Base-by-base conservation (phyloP, 1,140 invertebrate genomes). In the Venustaconcha ellipsiformis region DNA sequence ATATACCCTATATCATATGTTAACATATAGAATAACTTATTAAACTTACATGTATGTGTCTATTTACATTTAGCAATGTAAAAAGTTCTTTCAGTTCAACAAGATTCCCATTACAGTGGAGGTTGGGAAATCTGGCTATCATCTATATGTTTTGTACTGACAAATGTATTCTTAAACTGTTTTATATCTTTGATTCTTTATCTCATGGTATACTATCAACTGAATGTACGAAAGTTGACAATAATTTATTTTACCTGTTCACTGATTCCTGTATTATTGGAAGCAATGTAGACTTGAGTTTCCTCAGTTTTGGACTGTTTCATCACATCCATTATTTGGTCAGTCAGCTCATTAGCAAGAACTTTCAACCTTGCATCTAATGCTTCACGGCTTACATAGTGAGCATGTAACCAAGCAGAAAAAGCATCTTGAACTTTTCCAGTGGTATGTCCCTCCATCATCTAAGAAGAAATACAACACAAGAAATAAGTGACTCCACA, bases 331-430 rank as follows among this genome's bases (percentile, higher is more conserved):
- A 87, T 71, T 17, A 89, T 76, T 65, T 83, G 78, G 12, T 83
- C 72, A 30, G 83, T 84, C 30, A 92, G 78, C 56, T 87, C 83
- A n/a, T 83, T 69, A 18, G 88, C 86, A 26, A 91, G 62, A 58
- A 86, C 84, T 14, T 79, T 71, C 62, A 92, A 75, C 67, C 83
- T 87, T 8, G 72, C 76, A 78, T 92, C 91, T 55, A 92, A 74
- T 59, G 91, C 90, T 66, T 89, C 76, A 75, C 90, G 90, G 13
- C 90, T 91, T 0, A 92, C 86, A 82, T 91, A 91, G 26, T 91
- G 83, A 17, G 82, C 84, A 23, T 87, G 86, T 15, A 92, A 81
- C 90, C 91, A 92, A 58, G 88, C 76, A 57, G 83, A 86, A 68
- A 93, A 84, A 18, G 58, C 23, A 71, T 83, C 79, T 20, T 82